phyloP scores from a whole-genome alignment of 92 coral and sea anemone genomes.

The Isaurus tuberculatus region DNA sequence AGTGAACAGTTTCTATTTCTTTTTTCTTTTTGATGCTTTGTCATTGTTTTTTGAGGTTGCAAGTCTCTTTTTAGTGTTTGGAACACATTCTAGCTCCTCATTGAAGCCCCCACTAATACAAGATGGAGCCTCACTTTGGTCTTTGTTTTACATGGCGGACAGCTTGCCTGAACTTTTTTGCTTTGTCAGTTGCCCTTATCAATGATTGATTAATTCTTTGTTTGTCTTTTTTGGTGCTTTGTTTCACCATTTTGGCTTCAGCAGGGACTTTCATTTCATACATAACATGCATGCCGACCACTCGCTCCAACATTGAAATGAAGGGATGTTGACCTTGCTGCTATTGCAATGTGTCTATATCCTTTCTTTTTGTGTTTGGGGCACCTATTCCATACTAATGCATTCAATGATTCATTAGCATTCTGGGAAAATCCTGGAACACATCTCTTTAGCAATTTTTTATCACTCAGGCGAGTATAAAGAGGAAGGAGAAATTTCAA shows the following conservation, averaged over 20 bases:
- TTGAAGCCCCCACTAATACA: conserved; percentile 47
- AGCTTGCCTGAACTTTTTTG: conserved; percentile 44
- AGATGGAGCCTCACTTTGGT: conserved; percentile 29
- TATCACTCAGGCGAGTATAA: conserved; percentile 46
- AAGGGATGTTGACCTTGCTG: conserved; percentile 52
- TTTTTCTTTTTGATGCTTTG: conserved; percentile 23
- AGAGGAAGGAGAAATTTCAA: conserved; percentile 43
- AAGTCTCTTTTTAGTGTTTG: conserved; percentile 39
- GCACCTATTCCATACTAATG: conserved; percentile 55
- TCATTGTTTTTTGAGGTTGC: conserved; percentile 17
- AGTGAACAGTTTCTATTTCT: conserved; percentile 32
- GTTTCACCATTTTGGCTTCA: conserved; percentile 26
- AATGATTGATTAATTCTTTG: conserved; percentile 44
- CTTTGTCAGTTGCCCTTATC: conserved; percentile 41
- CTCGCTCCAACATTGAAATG: conserved; percentile 48
- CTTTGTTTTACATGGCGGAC: conserved; percentile 36
- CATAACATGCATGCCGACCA: conserved; percentile 49
- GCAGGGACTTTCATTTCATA: conserved; percentile 39
- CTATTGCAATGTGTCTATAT: conserved; percentile 38
- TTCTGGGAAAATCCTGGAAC: conserved; percentile 55
- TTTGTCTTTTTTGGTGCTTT: conserved; percentile 38
- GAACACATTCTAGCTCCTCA: conserved; percentile 39
- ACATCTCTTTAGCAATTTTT: conserved; percentile 45
- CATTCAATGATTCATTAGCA: conserved; percentile 47
- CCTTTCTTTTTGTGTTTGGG: conserved; percentile 58